Conservation (phyloP, 30 jellyfish, hydroid and myxozoan species). For the Hydractinia symbiolongicarpus region DNA sequence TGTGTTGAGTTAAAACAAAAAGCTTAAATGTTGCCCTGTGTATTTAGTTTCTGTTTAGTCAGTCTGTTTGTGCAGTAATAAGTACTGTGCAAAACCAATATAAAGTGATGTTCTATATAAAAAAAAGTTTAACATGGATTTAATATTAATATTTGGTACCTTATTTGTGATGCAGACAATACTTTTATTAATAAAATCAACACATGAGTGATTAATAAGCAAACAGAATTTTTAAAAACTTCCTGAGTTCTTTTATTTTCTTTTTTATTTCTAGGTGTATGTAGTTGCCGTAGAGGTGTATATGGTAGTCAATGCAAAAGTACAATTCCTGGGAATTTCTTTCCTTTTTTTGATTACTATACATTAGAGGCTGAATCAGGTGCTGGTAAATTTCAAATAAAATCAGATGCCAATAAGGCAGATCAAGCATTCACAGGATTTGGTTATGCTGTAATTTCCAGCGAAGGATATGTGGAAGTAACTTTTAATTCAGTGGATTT, state of each 20-base stretch:
- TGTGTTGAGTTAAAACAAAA: background rate
- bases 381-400: slow-evolving; percentile 19
- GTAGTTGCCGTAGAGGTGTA: slow-evolving; percentile 53
- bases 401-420: slow-evolving; percentile 23
- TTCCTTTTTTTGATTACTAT: slow-evolving; percentile 41
- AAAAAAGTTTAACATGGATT: background rate
- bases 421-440: slow-evolving; percentile 52
- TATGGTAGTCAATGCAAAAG: slow-evolving; percentile 43
- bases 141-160: background rate
- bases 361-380: slow-evolving; percentile 52
- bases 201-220: no score
- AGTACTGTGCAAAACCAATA: background rate
- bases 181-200: no score
- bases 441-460: slow-evolving; percentile 46
- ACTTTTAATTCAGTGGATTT: slow-evolving; percentile 23
- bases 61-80: background rate
- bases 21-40: background rate
- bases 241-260: no score
- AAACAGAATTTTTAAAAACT: no score
- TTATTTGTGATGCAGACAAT: no score
- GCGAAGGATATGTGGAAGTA: slow-evolving; percentile 16
- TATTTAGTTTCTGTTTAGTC: background rate
- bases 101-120: background rate
- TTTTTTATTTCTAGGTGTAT: slow-evolving; percentile 32
- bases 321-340: slow-evolving; percentile 30